Conservation (phyloP, 2,797 vertebrate species). For the Chaenodraco wilsoni region DNA sequence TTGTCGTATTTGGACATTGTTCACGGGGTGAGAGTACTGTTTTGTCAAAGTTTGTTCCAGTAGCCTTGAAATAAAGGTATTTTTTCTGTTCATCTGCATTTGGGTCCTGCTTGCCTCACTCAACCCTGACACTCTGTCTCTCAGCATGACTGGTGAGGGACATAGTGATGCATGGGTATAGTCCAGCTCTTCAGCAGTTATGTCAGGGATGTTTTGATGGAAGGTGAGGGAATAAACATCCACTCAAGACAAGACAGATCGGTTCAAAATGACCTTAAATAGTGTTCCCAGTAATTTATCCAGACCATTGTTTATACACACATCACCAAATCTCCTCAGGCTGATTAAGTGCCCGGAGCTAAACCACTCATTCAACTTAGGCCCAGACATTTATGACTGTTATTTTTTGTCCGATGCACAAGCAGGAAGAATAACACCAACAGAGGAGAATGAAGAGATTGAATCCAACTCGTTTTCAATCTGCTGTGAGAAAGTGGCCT, state of each 20-base stretch:
- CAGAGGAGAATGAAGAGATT: slow-evolving; percentile 43
- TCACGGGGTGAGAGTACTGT: no score
- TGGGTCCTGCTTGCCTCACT: no score
- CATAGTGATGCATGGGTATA: neutral
- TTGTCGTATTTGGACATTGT: no score
- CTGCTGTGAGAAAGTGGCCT: slow-evolving; percentile 56
- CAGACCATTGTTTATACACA: slow-evolving; percentile 36
- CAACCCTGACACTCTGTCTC: slow-evolving; percentile 2
- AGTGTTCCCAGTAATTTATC: slow-evolving; percentile 21
- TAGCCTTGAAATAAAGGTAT: no score
- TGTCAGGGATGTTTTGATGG: slow-evolving; percentile 22
- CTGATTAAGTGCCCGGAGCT: slow-evolving; percentile 27
- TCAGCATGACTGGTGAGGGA: neutral
- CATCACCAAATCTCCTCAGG: slow-evolving; percentile 17
- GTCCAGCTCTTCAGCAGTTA: slow-evolving; percentile 14
- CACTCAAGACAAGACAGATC: slow-evolving; percentile 9
- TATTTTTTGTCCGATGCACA: slow-evolving; percentile 38
- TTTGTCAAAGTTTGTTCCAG: no score
- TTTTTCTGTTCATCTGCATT: no score
- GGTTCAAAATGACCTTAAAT: slow-evolving; percentile 25
- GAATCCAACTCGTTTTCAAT: slow-evolving; percentile 60
- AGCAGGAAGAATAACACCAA: slow-evolving; percentile 54
- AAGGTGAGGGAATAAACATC: slow-evolving; percentile 15
- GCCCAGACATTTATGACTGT: slow-evolving; percentile 28
- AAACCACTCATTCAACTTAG: slow-evolving; percentile 16